These are phyloP conservation scores for Urocitellus parryii DNA, from an alignment of 2,113 vertebrate species.

Conservation along the genomic window DNA sequence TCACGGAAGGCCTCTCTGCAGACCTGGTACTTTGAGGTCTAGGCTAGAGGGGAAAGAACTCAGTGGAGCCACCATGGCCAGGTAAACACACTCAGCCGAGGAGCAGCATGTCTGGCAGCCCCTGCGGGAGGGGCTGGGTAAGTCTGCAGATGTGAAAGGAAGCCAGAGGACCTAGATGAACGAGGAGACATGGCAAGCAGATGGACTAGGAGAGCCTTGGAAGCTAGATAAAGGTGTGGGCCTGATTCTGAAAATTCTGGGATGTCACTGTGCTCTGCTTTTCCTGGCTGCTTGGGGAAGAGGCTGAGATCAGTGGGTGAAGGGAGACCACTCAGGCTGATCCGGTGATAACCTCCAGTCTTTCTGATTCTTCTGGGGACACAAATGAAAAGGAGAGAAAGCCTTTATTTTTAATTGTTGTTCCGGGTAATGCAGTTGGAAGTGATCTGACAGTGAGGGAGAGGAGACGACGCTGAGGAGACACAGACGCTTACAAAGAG, in stretches of 20 bases:
- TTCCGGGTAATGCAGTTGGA: not conserved
- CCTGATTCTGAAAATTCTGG: not conserved
- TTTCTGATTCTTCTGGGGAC: not conserved
- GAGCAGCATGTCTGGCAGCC: not conserved
- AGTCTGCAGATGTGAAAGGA: not conserved
- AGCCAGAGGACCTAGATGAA: not conserved
- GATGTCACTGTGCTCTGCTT: not conserved
- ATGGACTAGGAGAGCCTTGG: too few species aligned
- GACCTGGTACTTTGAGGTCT: not conserved
- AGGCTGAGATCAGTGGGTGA: not conserved
- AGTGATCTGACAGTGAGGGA: not conserved
- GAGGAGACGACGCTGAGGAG: not conserved
- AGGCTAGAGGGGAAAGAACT: not conserved
- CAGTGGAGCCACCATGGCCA: fast-evolving
- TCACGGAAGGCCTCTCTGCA: not conserved
- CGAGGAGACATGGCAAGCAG: fast-evolving
- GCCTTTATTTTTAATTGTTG: too few species aligned
- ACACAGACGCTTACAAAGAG: not conserved
- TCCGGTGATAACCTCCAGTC: not conserved
- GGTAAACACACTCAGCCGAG: not conserved
- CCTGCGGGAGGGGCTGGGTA: too few species aligned
- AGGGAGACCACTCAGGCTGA: not conserved
- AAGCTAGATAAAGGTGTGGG: not conserved
- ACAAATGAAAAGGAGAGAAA: not conserved
- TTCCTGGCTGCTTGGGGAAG: not conserved